These are phyloP conservation scores for Baryphthengus martii DNA, from an alignment of 2,113 vertebrate genomes.

Conservation along the genomic window DNA sequence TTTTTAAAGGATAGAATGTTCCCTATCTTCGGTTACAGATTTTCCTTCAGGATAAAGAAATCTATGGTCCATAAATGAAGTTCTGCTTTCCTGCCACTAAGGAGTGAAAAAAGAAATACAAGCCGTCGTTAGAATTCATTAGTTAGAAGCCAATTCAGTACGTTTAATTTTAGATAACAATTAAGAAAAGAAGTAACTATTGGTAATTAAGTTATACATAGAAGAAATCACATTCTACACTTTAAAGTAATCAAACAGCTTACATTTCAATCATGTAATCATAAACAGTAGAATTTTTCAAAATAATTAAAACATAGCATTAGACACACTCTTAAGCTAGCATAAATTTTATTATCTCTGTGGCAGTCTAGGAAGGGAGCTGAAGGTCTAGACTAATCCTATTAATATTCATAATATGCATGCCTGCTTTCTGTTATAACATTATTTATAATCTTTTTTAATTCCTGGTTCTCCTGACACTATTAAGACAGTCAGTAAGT, in stretches of 20 bases:
- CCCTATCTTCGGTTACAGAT: not conserved
- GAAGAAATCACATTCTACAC: not conserved
- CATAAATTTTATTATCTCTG: not conserved
- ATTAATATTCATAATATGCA: not conserved
- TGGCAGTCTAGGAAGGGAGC: not conserved
- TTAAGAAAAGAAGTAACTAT: not conserved
- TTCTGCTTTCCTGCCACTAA: not conserved
- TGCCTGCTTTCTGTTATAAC: not conserved
- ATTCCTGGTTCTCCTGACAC: not conserved
- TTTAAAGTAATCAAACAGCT: not conserved
- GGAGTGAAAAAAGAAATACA: not conserved
- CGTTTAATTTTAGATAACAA: not conserved
- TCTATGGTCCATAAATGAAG: not conserved
- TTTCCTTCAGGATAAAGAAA: not conserved
- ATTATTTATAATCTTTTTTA: not conserved
- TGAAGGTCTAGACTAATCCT: not conserved
- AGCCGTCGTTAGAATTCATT: not conserved
- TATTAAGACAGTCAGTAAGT: not conserved
- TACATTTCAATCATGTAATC: not conserved
- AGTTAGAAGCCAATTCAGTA: not conserved
- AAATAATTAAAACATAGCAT: not conserved
- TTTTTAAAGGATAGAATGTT: not conserved
- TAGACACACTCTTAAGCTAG: not conserved
- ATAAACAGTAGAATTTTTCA: not conserved
- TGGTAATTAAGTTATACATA: not conserved